Evolutionary conservation across 1,140 invertebrate genomes (phyloP), one percentile per base, ranked within the genome.

Genomic region (Chironomus tepperi): DNA sequence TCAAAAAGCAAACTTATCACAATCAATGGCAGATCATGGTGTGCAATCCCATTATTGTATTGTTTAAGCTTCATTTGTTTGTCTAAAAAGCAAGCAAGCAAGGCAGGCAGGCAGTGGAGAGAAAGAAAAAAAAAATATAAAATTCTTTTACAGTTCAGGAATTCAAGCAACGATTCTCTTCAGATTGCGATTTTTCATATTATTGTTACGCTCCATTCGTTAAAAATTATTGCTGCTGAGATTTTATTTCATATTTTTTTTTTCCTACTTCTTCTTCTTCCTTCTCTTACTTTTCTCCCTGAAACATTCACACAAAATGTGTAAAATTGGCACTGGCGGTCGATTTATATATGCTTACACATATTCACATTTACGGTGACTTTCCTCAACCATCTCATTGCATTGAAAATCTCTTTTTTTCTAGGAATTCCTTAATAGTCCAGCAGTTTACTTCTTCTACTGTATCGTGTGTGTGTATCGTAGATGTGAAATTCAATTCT

Each of bases 11-110:
- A 57, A 57, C 47, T n/a, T 57, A 57, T 57, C 47, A 57, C 47
- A 57, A 57, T 57, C 47, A 57, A 57, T 57, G 47, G 47, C 47
- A 57, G 12, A 57, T 57, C 47, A 57, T n/a, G 24, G 24, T 34
- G 24, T 34, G 24, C 24, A 34, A 34, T 34, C 47, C 47, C 47
- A 57, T 57, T 57, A 57, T 57, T 57, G 47, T 57, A 57, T 57
- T 57, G 47, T 57, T n/a, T 34, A 34, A 34, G 24, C 24, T 34
- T 34, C 24, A 34, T 34, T 57, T 57, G 47, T 57, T 57, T 57
- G 47, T 57, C 43, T 47, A 47, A 57, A 57, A 57, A 57, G 47
- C 47, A 57, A 57, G 47, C 47, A 57, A 47, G 47, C 12, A 57
- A 57, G n/a, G 47, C 47, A n/a, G n/a, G n/a, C n/a, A n/a, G n/a